Evolutionary conservation across 2,113 vertebrate genomes (phyloP), one percentile per base, ranked within the genome.

Genomic region (Elgaria multicarinata): DNA sequence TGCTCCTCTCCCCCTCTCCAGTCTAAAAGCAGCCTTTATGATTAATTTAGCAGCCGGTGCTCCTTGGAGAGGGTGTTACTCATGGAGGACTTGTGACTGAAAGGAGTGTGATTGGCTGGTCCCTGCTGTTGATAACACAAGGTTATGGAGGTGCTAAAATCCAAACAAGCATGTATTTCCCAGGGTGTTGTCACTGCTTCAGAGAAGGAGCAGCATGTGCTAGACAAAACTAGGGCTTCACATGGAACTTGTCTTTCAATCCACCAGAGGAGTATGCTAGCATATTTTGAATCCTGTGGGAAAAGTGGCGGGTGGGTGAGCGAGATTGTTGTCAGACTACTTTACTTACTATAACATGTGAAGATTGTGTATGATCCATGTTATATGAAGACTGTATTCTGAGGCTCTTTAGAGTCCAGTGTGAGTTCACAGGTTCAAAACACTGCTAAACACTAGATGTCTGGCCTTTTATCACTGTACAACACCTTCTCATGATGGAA

Each of bases 1-100:
- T 87, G 31, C 44, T 44, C 80, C 28, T 88, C 84, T 92, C 46
- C 72, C 0, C 0, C 74, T 89, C 64, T 87, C 7, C 77, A 16
- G 31, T 78, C 64, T 86, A 80, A 89, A 92, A 67, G 24, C 74
- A 39, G 42, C 66, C 24, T 86, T 80, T 91, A 10, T 93, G 86
- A 91, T 92, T 92, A 92, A 95, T 95, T 92, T 92, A 93, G 83
- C 69, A 92, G 86, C 72, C 87, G 74, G 7, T 69, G 5, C 62
- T 92, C 55, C 89, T 92, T 86, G 58, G 87, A 89, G 89, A 72
- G 85, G 83, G 28, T 3, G 1, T 86, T 90, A 83, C 69, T 87
- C 0, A 0, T 89, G 53, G 9, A 78, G 86, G 58, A 74, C 71
- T 62, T 89, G 39, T 36, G 75, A 50, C 64, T 64, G 33, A 72